Evolutionary conservation across 2,113 vertebrate genomes (phyloP).

Genomic region (Grantiella picta): DNA sequence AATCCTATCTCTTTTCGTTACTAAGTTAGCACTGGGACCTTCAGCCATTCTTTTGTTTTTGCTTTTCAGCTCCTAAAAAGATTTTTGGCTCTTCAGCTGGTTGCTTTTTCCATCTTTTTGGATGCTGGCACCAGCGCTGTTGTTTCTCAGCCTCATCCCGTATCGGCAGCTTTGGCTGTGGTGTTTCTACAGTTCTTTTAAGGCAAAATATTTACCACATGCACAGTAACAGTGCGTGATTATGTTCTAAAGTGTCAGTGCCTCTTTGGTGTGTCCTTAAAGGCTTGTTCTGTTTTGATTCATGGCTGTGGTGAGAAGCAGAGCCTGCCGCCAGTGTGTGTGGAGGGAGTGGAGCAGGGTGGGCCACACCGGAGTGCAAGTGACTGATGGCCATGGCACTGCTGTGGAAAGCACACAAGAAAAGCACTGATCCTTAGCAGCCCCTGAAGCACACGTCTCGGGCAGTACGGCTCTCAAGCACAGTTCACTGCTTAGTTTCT

Average conservation of each 20-base stretch:
- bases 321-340: rapidly evolving
- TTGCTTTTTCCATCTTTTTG: rapidly evolving
- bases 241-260: rapidly evolving
- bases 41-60: rapidly evolving
- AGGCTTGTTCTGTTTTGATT: rapidly evolving
- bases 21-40: too few relatives aligned
- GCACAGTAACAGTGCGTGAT: rapidly evolving
- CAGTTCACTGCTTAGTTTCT: neutral
- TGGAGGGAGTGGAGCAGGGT: too few relatives aligned
- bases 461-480: neutral
- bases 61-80: neutral
- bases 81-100: too few relatives aligned
- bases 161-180: neutral
- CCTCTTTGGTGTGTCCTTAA: neutral
- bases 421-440: neutral
- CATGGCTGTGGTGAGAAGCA: rapidly evolving
- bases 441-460: rapidly evolving
- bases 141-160: neutral
- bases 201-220: neutral
- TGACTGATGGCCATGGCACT: rapidly evolving
- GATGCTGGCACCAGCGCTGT: too few relatives aligned
- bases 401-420: rapidly evolving
- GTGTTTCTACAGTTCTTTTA: neutral
- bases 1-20: rapidly evolving
- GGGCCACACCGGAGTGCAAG: rapidly evolving